These are phyloP conservation scores for Vicugna pacos DNA, from an alignment of 2,113 vertebrate species.

Conservation along the genomic window DNA sequence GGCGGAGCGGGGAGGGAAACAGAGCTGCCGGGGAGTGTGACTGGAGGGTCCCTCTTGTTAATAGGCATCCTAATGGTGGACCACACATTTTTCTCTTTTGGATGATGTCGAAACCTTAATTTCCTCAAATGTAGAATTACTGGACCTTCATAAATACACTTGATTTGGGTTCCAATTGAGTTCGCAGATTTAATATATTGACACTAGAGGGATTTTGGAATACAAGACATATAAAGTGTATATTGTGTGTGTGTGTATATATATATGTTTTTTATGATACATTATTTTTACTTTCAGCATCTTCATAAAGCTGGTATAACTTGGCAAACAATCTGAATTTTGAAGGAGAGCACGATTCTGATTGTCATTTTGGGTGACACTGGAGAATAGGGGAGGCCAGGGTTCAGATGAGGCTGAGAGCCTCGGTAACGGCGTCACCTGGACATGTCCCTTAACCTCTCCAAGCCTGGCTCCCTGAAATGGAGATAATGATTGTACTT, in stretches of 20 bases:
- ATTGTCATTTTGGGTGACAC: not conserved
- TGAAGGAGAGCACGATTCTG: not conserved
- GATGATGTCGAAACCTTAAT: not conserved
- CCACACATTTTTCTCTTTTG: not conserved
- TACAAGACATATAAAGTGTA: not conserved
- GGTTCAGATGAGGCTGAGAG: not conserved
- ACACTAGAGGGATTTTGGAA: not conserved
- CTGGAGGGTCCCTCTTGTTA: not conserved
- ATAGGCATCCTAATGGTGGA: accelerated
- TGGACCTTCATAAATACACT: not conserved
- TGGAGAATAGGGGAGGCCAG: not conserved
- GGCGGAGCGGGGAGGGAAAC: not conserved
- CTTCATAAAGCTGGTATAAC: not conserved
- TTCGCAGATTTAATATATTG: not conserved
- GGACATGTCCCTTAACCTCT: not conserved
- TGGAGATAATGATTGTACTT: not conserved
- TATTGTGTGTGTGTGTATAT: not conserved
- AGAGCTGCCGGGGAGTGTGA: not conserved
- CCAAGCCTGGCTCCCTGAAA: not conserved
- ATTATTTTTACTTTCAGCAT: not conserved
- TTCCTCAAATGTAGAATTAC: not conserved
- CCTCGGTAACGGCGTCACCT: not conserved
- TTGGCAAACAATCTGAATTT: not conserved
- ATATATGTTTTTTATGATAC: not conserved
- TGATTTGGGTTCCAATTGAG: not conserved